Conservation (phyloP, 2,113 vertebrate species). For the Chlamydotis undulata region DNA sequence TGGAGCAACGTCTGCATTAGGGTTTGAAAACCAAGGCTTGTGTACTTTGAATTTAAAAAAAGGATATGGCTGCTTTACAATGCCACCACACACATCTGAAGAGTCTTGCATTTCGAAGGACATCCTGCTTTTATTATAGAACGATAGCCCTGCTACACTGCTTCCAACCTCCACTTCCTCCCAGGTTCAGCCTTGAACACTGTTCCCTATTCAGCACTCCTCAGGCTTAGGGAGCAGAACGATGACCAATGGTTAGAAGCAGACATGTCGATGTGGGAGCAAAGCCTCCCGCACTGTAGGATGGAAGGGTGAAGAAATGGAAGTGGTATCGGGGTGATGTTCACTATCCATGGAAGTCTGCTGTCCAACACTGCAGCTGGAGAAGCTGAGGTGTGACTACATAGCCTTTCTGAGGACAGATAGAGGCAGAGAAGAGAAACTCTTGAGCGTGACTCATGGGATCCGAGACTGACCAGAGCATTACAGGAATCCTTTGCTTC, state of each 20-base stretch:
- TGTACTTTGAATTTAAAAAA: not conserved
- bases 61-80: slow-evolving; percentile 1
- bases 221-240: not conserved
- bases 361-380: not conserved
- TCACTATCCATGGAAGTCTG: not conserved
- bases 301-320: not conserved
- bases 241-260: not conserved
- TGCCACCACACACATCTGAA: not conserved
- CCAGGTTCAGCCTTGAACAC: not conserved
- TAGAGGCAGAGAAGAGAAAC: slow-evolving; percentile 16
- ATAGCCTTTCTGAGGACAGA: not conserved
- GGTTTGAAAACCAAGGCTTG: not conserved
- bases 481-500: slow-evolving; percentile 50
- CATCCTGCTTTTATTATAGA: not conserved
- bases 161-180: not conserved
- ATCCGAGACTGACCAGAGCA: slow-evolving; percentile 15
- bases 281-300: not conserved
- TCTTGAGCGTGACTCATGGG: slow-evolving; percentile 36
- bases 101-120: not conserved
- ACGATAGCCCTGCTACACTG: not conserved
- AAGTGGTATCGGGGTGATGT: not conserved
- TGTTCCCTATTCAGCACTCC: not conserved
- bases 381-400: not conserved
- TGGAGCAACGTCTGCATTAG: not conserved
- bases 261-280: not conserved